A percentile compares a stretch with the other conserved stretches of the same genome.
These are phyloP conservation scores for Glomeris maerens DNA, from an alignment of 1,140 invertebrate species.

Conservation along the genomic window DNA sequence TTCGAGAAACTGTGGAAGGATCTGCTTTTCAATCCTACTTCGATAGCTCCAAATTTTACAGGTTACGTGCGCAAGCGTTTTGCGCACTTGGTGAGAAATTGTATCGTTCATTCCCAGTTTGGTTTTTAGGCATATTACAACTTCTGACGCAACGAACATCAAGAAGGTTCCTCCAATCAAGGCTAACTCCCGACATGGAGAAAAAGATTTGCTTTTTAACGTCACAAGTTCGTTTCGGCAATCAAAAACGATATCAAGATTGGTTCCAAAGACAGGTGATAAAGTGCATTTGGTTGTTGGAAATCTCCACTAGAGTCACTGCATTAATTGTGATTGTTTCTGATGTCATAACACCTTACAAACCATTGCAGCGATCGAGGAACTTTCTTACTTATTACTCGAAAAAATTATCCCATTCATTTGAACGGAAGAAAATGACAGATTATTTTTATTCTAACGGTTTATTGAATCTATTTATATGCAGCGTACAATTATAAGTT, in stretches of 20 bases:
- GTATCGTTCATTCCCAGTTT: conserved; percentile 7
- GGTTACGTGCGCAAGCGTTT: conserved; percentile 34
- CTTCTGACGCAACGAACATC: conserved; percentile 79
- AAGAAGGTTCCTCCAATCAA: conserved; percentile 71
- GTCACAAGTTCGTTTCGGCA: conserved; percentile 84
- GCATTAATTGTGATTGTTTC: too few species aligned
- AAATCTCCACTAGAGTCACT: too few species aligned
- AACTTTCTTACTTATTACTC: too few species aligned
- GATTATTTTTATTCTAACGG: too few species aligned
- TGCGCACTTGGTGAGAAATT: conserved; percentile 4
- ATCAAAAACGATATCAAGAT: conserved; percentile 94
- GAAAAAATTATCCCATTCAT: too few species aligned
- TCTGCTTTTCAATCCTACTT: conserved; percentile 70
- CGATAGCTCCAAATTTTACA: conserved; percentile 66
- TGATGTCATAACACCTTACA: too few species aligned
- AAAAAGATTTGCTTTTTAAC: conserved; percentile 86
- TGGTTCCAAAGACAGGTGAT: conserved; percentile 81
- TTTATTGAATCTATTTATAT: too few species aligned
- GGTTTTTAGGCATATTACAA: conserved; percentile 51
- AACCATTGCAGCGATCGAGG: too few species aligned
- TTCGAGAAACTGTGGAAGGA: conserved; percentile 88
- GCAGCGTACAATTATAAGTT: too few species aligned
- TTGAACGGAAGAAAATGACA: too few species aligned
- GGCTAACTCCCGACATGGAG: conserved; percentile 94
- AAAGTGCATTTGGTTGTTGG: background rate